Base-by-base conservation (phyloP, 2,797 vertebrate genomes). In the Danio kyathit region DNA sequence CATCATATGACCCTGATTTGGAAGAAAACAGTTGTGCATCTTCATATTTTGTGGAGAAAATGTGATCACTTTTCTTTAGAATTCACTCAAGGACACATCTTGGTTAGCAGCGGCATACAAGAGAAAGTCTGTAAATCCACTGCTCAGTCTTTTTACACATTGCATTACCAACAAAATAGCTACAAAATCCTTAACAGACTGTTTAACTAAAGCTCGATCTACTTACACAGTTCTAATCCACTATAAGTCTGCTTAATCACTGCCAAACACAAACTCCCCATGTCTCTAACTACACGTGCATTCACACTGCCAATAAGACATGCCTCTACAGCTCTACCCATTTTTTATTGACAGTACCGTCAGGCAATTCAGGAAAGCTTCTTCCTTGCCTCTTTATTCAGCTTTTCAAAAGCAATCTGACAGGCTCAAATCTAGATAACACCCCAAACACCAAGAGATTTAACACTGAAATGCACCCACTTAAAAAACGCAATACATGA, bases 401-500 rank as follows among this genome's bases (percentile, higher is more conserved):
- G 56, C 54, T 16, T 66, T 56, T 56, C 9, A 63, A 51, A 65
- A 65, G 21, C 29, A 63, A 46, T 57, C 16, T 41, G 64, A 59
- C 12, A 51, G 43, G 3, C 40, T 17, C 1, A 43, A 78, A 6
- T 16, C 56, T 49, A 8, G 46, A 71, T 41, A 49, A 52, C 56
- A 71, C 17, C 44, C 38, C 17, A 60, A 61, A 51, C 46, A 13
- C 16, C n/a, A 60, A 41, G 4, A 79, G 7, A n/a, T 71, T 79
- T 61, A 52, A 71, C n/a, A 51, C 7, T 63, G 9, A 79, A 71
- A 71, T 41, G 56, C 29, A 70, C 8, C 8, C 12, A 59, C 43
- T 77, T 48, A 61, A 70, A 60, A 70, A 60, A 69, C 19, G 19
- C 10, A 69, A 14, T n/a, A 66, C 40, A 57, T 56, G 13, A 77